Percentiles rank a stretch among this genome's conserved stretches.
Conservation (phyloP, 2,113 vertebrate species). For the Anguilla japonica region DNA sequence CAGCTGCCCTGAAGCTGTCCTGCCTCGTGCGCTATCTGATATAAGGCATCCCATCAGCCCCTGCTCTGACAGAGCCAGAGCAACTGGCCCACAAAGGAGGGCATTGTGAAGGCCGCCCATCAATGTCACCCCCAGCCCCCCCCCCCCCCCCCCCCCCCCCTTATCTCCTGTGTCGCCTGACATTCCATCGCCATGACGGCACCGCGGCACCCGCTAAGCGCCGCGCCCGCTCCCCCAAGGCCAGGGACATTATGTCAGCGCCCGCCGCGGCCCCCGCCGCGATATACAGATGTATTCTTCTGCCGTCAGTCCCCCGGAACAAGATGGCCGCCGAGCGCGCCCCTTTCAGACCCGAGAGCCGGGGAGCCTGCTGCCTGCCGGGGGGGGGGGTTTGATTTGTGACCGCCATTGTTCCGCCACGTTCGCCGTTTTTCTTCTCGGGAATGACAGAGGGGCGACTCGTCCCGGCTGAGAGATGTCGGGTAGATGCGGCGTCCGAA, state of each 20-base stretch:
- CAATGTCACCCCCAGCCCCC: not conserved
- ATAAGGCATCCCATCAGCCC: not conserved
- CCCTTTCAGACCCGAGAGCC: not conserved
- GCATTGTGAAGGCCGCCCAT: not conserved
- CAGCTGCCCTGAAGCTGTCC: not conserved
- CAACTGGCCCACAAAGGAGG: not conserved
- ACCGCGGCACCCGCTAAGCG: constrained; percentile 26
- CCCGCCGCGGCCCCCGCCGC: not conserved
- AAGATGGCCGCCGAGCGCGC: not conserved
- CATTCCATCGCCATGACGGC: constrained; percentile 48
- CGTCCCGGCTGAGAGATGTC: not conserved
- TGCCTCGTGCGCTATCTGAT: not conserved
- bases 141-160: constrained; percentile 30
- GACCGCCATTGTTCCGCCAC: not conserved
- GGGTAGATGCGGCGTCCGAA: not conserved
- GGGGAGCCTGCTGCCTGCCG: not conserved
- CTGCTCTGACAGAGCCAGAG: not conserved
- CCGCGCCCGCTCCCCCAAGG: constrained; percentile 9
- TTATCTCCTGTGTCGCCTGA: constrained; percentile 37
- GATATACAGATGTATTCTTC: constrained; percentile 6
- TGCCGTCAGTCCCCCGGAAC: constrained; percentile 23
- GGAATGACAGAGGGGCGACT: not conserved
- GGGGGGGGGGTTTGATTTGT: constrained; percentile 1
- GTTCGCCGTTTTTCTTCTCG: not conserved
- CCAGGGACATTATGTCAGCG: constrained; percentile 39